phyloP scores from a whole-genome alignment of 2,113 vertebrate species.

The Clinocottus analis region DNA sequence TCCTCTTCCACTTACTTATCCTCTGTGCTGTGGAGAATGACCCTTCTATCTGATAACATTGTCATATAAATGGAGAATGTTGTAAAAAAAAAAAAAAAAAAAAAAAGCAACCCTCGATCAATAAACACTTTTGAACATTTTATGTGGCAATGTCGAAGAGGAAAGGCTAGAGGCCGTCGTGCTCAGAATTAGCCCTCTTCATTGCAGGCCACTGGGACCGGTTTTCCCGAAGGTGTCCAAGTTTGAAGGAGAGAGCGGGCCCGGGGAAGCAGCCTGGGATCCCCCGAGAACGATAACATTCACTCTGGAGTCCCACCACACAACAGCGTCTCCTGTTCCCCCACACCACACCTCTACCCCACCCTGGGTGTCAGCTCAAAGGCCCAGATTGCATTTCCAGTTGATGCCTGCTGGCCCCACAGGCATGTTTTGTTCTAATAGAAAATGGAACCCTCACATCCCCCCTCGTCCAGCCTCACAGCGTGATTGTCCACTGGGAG shows the following conservation, averaged over 20 bases:
- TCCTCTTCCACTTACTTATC: constrained; percentile 53
- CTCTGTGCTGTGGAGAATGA: constrained; percentile 14
- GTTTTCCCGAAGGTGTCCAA: constrained; percentile 55
- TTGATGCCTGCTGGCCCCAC: constrained; percentile 74
- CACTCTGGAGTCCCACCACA: constrained; percentile 58
- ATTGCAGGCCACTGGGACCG: constrained; percentile 44
- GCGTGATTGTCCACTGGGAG: constrained; percentile 72
- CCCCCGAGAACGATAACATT: constrained; percentile 76
- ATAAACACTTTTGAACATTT: constrained; percentile 29
- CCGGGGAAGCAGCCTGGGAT: constrained; percentile 56
- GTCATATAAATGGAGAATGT: constrained; percentile 30
- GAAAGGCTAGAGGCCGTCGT: constrained; percentile 28
- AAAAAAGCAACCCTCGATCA: constrained; percentile 14
- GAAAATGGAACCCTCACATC: constrained; percentile 72
- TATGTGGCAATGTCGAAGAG: constrained; percentile 16
- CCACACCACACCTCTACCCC: constrained; percentile 54
- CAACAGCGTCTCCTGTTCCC: constrained; percentile 45
- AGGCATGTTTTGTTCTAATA: constrained; percentile 80
- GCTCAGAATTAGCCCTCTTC: constrained; percentile 53
- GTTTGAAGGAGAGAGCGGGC: constrained; percentile 48
- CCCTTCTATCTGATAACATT: constrained; percentile 36
- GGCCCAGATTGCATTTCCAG: constrained; percentile 79
- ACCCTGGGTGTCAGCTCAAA: constrained; percentile 70
- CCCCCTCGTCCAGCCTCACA: constrained; percentile 46
- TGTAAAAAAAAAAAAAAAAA: constrained; percentile 21